Conservation (phyloP, 2,113 vertebrate species). For the Bothrops jararaca region DNA sequence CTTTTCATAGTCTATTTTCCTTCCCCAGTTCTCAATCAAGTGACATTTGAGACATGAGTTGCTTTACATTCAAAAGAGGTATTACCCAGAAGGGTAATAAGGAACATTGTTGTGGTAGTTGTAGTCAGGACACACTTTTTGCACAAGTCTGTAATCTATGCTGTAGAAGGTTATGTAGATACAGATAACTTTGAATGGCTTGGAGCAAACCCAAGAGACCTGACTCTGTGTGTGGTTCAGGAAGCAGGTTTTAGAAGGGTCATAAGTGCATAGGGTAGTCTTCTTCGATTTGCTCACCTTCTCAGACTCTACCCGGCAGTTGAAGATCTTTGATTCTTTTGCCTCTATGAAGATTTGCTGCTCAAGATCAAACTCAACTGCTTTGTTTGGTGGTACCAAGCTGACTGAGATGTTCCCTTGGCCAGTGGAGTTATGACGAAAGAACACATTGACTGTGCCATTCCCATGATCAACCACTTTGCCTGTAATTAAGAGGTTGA, state of each 20-base stretch:
- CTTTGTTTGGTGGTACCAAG: conserved; percentile 91
- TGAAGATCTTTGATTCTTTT: conserved; percentile 98
- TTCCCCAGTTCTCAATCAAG: fast-evolving
- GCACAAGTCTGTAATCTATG: conserved; percentile 93
- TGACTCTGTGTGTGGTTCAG: conserved; percentile 93
- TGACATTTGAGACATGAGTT: not conserved
- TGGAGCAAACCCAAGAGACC: conserved; percentile 95
- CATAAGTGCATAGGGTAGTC: conserved; percentile 91
- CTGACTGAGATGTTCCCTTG: conserved; percentile 97
- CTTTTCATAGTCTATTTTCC: conserved; percentile 3
- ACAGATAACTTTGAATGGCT: conserved; percentile 94
- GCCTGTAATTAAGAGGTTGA: conserved; percentile 94
- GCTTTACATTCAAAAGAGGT: not conserved
- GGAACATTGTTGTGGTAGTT: conserved; percentile 90
- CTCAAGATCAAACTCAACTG: conserved; percentile 92
- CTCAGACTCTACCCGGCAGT: conserved; percentile 94
- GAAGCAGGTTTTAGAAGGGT: conserved; percentile 93
- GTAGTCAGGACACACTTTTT: conserved; percentile 97
- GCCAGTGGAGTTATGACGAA: conserved; percentile 95
- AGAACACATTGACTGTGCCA: conserved; percentile 94
- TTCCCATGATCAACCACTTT: conserved; percentile 98
- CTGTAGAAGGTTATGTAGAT: conserved; percentile 98
- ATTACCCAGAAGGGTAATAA: conserved; percentile 89
- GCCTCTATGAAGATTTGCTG: conserved; percentile 96
- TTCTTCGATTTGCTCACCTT: conserved; percentile 91